Percentiles rank a stretch among this genome's conserved stretches.
phyloP scores from a whole-genome alignment of 2,888 invertebrate species.

The Trichogramma evanescens region DNA sequence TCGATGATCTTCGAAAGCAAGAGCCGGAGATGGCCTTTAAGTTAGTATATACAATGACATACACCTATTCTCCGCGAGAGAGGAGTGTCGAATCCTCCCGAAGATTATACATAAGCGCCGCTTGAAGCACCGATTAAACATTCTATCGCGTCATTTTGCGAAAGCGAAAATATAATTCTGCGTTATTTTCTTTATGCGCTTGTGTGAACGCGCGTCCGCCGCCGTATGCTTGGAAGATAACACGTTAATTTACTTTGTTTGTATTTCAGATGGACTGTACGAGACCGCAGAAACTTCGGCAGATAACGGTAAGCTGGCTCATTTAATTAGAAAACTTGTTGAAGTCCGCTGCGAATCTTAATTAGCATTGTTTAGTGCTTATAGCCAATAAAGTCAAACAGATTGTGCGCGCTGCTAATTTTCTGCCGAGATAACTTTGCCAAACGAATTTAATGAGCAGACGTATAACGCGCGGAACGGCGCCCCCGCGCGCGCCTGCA shows the following conservation, averaged over 20 bases:
- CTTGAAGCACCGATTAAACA: too few relatives aligned
- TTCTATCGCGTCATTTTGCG: too few relatives aligned
- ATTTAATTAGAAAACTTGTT: slow-evolving; percentile 9
- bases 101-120: too few relatives aligned
- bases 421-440: slow-evolving; percentile 25
- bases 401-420: slow-evolving; percentile 19
- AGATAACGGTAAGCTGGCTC: slow-evolving; percentile 34
- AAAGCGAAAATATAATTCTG: not conserved
- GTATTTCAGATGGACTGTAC: slow-evolving; percentile 39
- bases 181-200: too few relatives aligned
- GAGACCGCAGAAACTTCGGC: slow-evolving; percentile 32
- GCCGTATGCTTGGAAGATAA: not conserved
- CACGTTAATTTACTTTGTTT: slow-evolving; percentile 19
- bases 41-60: too few relatives aligned
- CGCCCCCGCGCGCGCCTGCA: not conserved
- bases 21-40: too few relatives aligned
- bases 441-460: slow-evolving; percentile 26
- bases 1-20: too few relatives aligned
- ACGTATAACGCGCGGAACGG: slow-evolving; percentile 31
- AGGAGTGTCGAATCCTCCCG: too few relatives aligned
- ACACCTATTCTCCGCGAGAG: too few relatives aligned
- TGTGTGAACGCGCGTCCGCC: not conserved
- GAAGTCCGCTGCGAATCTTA: not conserved
- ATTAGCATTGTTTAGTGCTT: slow-evolving; percentile 31
- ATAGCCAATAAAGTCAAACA: slow-evolving; percentile 30